These are phyloP conservation scores for Phortica variegata DNA, from an alignment of 1,140 invertebrate genomes.

Conservation along the genomic window DNA sequence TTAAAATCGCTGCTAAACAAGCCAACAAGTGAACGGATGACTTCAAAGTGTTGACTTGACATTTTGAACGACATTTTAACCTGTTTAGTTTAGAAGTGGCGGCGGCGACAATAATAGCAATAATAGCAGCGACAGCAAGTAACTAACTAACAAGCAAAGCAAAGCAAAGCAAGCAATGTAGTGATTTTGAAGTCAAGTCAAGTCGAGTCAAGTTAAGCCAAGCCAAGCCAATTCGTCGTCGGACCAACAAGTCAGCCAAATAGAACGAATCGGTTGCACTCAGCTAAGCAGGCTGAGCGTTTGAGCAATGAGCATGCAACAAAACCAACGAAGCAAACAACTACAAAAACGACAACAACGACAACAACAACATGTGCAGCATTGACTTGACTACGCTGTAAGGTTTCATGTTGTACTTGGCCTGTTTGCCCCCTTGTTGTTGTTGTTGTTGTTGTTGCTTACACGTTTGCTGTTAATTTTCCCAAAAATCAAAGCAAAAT, in stretches of 20 bases:
- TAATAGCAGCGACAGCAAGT: too few species aligned
- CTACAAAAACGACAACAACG: conserved; percentile 10
- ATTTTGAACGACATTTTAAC: conserved; percentile 55
- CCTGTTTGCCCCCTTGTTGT: conserved; percentile 2
- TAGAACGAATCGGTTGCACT: too few species aligned
- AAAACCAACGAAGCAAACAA: conserved; percentile 53
- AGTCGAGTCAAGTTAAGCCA: too few species aligned
- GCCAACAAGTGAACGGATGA: conserved; percentile 35
- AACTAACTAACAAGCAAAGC: conserved; percentile 26
- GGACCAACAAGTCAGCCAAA: conserved; percentile 42
- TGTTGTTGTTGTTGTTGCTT: conserved; percentile 4
- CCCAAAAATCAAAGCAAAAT: conserved; percentile 52
- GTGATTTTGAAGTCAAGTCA: too few species aligned
- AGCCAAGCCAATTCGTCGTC: conserved; percentile 39
- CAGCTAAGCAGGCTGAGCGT: too few species aligned
- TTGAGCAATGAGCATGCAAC: conserved; percentile 37
- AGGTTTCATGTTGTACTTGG: conserved; percentile 33
- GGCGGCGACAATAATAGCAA: conserved; percentile 18
- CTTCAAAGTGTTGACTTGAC: conserved; percentile 55
- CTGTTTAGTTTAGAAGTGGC: conserved; percentile 50
- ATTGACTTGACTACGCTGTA: conserved; percentile 37
- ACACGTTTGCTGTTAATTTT: conserved; percentile 55
- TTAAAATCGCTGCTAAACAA: conserved; percentile 55
- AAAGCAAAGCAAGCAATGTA: conserved; percentile 41
- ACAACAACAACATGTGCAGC: background rate